These are phyloP conservation scores for Andrena fulva DNA, from an alignment of 2,888 invertebrate species.

Conservation along the genomic window DNA sequence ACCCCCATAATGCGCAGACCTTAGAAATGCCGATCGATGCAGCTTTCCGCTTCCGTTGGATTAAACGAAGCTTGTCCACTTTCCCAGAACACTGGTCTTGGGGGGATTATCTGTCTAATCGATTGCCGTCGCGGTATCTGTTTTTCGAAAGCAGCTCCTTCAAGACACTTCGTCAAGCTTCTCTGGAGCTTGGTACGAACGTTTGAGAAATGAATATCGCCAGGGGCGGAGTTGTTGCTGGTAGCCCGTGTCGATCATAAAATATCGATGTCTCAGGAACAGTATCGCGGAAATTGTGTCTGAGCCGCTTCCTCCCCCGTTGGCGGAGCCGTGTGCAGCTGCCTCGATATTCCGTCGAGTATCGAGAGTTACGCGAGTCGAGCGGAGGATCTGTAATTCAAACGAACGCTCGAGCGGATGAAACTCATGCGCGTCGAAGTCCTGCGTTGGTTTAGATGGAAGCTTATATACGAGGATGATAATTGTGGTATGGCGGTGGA, in stretches of 20 bases:
- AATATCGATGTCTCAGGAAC: background rate
- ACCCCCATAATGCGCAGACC: constrained; percentile 66
- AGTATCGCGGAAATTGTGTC: background rate
- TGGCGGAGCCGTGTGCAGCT: too few species aligned
- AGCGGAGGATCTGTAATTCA: background rate
- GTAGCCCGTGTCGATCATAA: background rate
- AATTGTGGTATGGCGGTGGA: background rate
- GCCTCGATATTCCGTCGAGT: background rate
- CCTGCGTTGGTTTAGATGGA: too few species aligned
- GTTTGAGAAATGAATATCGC: background rate
- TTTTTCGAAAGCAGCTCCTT: background rate
- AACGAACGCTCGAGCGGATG: background rate
- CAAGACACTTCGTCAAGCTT: background rate
- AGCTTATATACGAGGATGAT: too few species aligned
- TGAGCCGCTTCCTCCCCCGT: background rate
- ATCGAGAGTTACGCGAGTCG: background rate
- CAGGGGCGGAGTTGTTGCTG: background rate
- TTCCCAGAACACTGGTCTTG: constrained; percentile 36
- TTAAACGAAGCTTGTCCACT: constrained; percentile 60
- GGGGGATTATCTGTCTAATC: constrained; percentile 35
- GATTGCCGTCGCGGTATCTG: background rate
- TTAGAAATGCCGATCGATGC: constrained; percentile 73
- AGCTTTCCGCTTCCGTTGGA: constrained; percentile 54
- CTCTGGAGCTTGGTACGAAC: background rate
- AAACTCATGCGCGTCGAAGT: background rate